phyloP scores from a whole-genome alignment of 2,797 vertebrate species.

The Acomys russatus region DNA sequence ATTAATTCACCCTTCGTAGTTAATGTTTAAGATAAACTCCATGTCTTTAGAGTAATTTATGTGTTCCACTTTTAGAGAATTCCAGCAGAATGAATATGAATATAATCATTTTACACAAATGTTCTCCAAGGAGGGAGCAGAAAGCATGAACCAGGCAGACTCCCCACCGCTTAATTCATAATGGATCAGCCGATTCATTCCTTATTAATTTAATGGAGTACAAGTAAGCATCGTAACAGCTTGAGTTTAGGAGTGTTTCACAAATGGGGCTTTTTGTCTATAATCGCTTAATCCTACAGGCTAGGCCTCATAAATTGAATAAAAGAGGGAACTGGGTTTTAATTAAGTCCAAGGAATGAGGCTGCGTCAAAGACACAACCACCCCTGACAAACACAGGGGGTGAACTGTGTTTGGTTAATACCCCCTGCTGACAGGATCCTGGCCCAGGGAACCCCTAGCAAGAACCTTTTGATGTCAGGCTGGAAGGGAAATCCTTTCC shows the following conservation, averaged over 20 bases:
- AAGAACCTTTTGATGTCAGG: slow-evolving; percentile 85
- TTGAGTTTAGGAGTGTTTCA: slow-evolving; percentile 96
- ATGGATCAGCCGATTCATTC: slow-evolving; percentile 94
- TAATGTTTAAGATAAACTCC: slow-evolving; percentile 94
- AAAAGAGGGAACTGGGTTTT: slow-evolving; percentile 96
- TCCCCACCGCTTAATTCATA: slow-evolving; percentile 94
- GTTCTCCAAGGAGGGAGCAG: slow-evolving; percentile 91
- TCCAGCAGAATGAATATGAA: slow-evolving; percentile 93
- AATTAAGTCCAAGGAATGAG: slow-evolving; percentile 96
- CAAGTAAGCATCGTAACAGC: slow-evolving; percentile 93
- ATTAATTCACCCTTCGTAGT: slow-evolving; percentile 96
- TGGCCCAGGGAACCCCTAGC: slow-evolving; percentile 78
- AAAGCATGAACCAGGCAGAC: slow-evolving; percentile 90
- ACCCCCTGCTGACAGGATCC: slow-evolving; percentile 83
- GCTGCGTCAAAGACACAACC: slow-evolving; percentile 89
- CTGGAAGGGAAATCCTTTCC: slow-evolving; percentile 74
- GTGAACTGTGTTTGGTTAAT: slow-evolving; percentile 89
- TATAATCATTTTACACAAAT: slow-evolving; percentile 94
- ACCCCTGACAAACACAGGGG: slow-evolving; percentile 87
- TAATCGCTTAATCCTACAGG: slow-evolving; percentile 99
- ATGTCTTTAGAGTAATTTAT: slow-evolving; percentile 92
- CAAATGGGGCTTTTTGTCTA: slow-evolving; percentile 95
- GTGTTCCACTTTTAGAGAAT: slow-evolving; percentile 93
- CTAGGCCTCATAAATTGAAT: slow-evolving; percentile 95
- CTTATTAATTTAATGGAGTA: slow-evolving; percentile 97